Percentiles rank a stretch among this genome's conserved stretches.
phyloP scores from a whole-genome alignment of 2,797 vertebrate genomes.

The Lepilemur septentrionalis region DNA sequence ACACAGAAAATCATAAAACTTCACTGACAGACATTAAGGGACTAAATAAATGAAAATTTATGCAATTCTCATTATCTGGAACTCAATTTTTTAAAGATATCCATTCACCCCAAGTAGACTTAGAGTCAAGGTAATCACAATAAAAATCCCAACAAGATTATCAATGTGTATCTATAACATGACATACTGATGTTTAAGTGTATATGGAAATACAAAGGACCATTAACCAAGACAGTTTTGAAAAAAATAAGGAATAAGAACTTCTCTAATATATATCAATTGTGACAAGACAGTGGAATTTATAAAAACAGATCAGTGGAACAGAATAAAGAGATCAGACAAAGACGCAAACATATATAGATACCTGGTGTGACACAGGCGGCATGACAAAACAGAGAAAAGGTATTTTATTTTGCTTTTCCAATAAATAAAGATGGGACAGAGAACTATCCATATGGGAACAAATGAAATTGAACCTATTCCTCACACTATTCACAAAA shows the following conservation, averaged over 20 bases:
- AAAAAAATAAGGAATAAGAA: neutral
- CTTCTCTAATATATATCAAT: neutral
- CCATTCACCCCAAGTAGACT: neutral
- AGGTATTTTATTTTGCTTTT: neutral
- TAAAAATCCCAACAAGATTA: neutral
- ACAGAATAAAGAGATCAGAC: neutral
- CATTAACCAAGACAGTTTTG: neutral
- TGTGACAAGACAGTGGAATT: neutral
- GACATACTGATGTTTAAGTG: neutral
- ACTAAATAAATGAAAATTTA: conserved; percentile 11
- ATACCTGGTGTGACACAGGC: neutral
- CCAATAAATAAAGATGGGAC: neutral
- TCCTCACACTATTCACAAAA: conserved; percentile 3
- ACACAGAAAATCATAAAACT: neutral
- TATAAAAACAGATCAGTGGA: neutral
- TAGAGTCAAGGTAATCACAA: neutral
- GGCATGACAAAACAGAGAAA: neutral
- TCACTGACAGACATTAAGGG: neutral
- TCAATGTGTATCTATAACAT: neutral
- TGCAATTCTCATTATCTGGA: neutral
- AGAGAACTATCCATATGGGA: neutral
- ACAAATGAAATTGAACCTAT: neutral
- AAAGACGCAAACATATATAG: neutral
- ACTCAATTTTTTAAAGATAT: neutral
- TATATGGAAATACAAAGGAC: neutral